phyloP scores from a whole-genome alignment of 2,113 vertebrate genomes.

The Marmota monax region DNA sequence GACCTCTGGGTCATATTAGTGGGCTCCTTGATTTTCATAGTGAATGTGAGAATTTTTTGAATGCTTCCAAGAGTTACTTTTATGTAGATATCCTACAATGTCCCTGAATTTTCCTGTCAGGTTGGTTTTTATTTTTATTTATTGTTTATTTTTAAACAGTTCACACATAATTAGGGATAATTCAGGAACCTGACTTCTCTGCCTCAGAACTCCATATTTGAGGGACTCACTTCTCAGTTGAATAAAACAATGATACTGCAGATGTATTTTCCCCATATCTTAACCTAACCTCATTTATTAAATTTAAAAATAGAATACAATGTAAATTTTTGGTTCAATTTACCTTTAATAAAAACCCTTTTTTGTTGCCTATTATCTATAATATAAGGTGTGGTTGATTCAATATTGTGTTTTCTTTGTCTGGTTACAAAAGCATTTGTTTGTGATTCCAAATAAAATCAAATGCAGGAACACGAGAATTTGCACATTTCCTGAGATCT shows the following conservation, averaged over 20 bases:
- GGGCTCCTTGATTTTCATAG: background rate
- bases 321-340: background rate
- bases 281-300: background rate
- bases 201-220: background rate
- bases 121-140: too few relatives aligned
- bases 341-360: background rate
- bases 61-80: background rate
- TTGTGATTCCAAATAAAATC: background rate
- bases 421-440: background rate
- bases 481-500: background rate
- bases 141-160: background rate
- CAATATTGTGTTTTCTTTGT: background rate
- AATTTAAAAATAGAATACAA: background rate
- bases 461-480: background rate
- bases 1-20: background rate
- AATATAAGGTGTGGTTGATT: background rate
- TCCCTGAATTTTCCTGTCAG: background rate
- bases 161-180: background rate
- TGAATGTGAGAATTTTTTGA: background rate
- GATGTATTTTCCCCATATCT: background rate
- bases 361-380: background rate
- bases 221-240: background rate
- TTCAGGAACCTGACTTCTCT: fast-evolving
- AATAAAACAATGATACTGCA: background rate
- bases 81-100: fast-evolving